These are phyloP conservation scores for Poicephalus meyeri DNA, from an alignment of 2,113 vertebrate genomes.

Conservation along the genomic window DNA sequence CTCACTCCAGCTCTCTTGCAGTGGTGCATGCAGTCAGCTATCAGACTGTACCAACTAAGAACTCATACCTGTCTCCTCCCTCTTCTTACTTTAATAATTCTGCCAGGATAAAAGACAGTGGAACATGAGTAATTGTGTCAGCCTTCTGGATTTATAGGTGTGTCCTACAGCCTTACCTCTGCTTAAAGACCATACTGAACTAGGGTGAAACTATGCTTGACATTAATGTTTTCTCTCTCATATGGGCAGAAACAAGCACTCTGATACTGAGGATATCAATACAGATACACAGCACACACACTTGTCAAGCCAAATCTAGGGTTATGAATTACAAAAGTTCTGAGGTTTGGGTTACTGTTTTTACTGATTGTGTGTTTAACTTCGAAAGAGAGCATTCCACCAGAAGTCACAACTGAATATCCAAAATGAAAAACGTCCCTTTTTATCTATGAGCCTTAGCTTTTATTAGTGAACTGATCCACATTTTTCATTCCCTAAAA, in stretches of 20 bases:
- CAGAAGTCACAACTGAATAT: not conserved
- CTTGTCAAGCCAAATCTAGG: not conserved
- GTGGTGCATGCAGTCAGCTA: not conserved
- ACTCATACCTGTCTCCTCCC: not conserved
- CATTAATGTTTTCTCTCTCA: not conserved
- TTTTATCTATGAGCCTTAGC: not conserved
- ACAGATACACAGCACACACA: not conserved
- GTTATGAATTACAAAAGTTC: not conserved
- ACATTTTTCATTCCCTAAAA: not conserved
- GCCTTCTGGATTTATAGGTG: not conserved
- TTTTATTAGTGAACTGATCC: not conserved
- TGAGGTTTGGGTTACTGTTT: not conserved
- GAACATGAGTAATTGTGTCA: not conserved
- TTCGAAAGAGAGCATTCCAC: not conserved
- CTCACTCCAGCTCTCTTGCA: not conserved
- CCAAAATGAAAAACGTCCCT: not conserved
- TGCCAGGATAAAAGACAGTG: not conserved
- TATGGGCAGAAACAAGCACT: not conserved
- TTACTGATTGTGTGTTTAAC: not conserved
- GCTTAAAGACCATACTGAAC: not conserved
- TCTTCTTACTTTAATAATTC: not conserved
- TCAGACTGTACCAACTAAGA: not conserved
- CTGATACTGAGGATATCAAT: not conserved
- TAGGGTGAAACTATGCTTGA: not conserved
- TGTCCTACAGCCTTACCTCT: not conserved